phyloP scores from a whole-genome alignment of 2,888 invertebrate species.

The Lasioglossum figueresi region DNA sequence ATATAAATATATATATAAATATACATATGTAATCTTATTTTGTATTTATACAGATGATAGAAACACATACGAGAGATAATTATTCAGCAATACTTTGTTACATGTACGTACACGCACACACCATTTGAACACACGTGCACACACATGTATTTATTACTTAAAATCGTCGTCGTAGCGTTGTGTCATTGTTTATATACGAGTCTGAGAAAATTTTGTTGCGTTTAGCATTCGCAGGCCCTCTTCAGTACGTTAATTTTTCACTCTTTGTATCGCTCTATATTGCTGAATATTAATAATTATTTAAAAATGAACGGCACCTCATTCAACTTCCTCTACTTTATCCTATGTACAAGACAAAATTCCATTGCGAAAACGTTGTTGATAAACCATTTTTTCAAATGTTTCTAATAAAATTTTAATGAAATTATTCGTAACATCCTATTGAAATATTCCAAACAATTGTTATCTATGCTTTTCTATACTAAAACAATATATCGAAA shows the following conservation, averaged over 20 bases:
- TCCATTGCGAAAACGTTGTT: not conserved
- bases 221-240: conserved; percentile 46
- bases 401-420: not conserved
- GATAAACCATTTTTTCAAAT: not conserved
- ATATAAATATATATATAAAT: not conserved
- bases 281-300: conserved; percentile 67
- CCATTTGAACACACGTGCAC: conserved; percentile 28
- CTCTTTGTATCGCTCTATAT: conserved; percentile 65
- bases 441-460: not conserved
- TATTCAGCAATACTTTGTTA: conserved; percentile 53
- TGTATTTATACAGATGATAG: conserved; percentile 70
- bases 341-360: not conserved
- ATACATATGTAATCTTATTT: conserved; percentile 65
- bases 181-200: conserved; percentile 56
- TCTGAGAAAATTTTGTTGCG: conserved; percentile 61
- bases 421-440: not conserved
- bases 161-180: conserved; percentile 52
- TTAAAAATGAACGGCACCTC: conserved; percentile 48
- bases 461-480: not conserved
- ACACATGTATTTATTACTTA: conserved; percentile 70
- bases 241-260: conserved; percentile 57
- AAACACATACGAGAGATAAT: conserved; percentile 38
- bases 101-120: conserved; percentile 46
- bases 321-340: not conserved
- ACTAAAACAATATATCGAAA: not conserved